Evolutionary conservation across 2,113 vertebrate genomes (phyloP).

Genomic region (Mastomys natalensis): DNA sequence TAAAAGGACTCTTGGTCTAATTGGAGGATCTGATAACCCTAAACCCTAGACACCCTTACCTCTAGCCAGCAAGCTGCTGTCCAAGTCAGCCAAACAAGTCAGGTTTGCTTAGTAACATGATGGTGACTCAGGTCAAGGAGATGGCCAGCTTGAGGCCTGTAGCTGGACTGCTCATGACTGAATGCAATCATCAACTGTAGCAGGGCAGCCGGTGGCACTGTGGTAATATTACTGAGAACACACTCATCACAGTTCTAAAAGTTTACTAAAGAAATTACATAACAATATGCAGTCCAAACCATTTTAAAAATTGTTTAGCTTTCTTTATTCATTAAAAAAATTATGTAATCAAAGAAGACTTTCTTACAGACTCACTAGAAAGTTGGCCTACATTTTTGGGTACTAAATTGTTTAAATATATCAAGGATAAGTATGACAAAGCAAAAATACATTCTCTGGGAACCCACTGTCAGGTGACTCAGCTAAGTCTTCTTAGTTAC

Average conservation of each 20-base stretch:
- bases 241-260: accelerated
- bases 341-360: background rate
- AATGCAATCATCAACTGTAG: background rate
- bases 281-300: background rate
- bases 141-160: background rate
- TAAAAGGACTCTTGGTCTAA: background rate
- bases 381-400: background rate
- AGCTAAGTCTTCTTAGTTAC: accelerated
- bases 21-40: accelerated
- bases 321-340: background rate
- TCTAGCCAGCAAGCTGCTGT: background rate
- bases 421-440: background rate
- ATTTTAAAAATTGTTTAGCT: background rate
- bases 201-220: too few species aligned
- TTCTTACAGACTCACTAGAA: background rate
- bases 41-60: too few species aligned
- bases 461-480: background rate
- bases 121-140: background rate
- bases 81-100: background rate
- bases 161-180: background rate
- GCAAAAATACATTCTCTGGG: background rate
- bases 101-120: accelerated
- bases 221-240: background rate
- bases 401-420: background rate
- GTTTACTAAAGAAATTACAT: background rate